Conservation (phyloP, 2,888 invertebrate species). For the Diploptera punctata region DNA sequence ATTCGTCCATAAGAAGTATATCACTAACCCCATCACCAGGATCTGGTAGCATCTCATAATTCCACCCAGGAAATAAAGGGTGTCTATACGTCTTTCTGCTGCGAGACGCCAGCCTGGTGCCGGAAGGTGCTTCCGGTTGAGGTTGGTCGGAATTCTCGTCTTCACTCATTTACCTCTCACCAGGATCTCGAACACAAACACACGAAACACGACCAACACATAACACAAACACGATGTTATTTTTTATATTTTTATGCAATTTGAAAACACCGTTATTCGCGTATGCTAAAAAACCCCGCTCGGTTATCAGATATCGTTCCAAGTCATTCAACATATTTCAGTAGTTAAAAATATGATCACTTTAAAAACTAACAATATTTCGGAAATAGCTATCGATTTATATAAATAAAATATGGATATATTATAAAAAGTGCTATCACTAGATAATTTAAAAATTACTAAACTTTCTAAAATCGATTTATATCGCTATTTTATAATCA, state of each 20-base stretch:
- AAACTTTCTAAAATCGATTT: too few relatives aligned
- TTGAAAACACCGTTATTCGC: not conserved
- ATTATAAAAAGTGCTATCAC: too few relatives aligned
- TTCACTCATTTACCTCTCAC: not conserved
- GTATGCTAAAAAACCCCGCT: not conserved
- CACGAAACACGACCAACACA: not conserved
- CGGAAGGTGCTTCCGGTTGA: not conserved
- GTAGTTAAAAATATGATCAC: not conserved
- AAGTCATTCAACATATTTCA: not conserved
- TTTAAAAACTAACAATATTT: not conserved
- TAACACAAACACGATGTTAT: too few relatives aligned
- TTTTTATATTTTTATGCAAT: not conserved
- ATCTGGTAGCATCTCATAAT: slow-evolving; percentile 56
- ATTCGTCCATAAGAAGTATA: slow-evolving; percentile 40
- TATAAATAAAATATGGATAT: too few relatives aligned
- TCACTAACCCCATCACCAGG: slow-evolving; percentile 49
- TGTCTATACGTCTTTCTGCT: slow-evolving; percentile 38
- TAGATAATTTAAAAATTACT: too few relatives aligned
- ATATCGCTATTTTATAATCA: too few relatives aligned
- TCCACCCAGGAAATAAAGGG: slow-evolving; percentile 50
- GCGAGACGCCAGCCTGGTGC: slow-evolving; percentile 31
- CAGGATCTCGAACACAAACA: not conserved
- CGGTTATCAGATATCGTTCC: not conserved
- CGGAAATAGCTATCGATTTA: not conserved
- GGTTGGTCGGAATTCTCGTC: not conserved